phyloP scores from a whole-genome alignment of 2,113 vertebrate species.

The Toxotes jaculatrix region DNA sequence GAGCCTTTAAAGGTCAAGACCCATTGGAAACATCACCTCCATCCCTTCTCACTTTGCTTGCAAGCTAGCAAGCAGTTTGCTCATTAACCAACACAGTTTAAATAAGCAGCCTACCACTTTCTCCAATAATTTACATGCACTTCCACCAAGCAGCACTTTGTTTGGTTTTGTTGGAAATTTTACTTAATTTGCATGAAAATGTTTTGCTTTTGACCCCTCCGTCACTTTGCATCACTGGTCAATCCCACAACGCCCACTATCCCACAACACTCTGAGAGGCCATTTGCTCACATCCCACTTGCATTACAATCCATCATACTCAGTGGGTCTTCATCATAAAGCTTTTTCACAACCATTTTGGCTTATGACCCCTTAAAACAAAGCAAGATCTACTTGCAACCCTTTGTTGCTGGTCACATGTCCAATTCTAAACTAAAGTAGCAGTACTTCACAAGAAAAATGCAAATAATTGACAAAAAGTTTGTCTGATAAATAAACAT shows the following conservation, averaged over 20 bases:
- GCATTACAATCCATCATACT: background rate
- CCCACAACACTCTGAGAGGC: background rate
- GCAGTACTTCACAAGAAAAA: no score
- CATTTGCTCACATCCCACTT: background rate
- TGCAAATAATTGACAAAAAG: no score
- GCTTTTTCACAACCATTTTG: background rate
- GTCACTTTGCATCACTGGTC: background rate
- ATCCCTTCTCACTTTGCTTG: no score
- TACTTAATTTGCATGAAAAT: background rate
- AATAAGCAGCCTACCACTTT: no score
- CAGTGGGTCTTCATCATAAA: background rate
- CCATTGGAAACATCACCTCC: no score
- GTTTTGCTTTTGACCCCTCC: background rate
- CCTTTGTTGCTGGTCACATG: no score
- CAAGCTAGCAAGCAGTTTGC: no score
- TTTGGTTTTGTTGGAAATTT: background rate
- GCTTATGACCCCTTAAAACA: background rate
- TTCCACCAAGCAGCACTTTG: background rate
- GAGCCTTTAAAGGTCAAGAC: no score
- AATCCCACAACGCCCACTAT: background rate
- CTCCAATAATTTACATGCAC: background rate
- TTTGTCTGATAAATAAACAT: no score
- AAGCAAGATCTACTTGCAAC: background rate
- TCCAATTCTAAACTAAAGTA: no score
- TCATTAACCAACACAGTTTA: no score